phyloP scores from a whole-genome alignment of 2,888 invertebrate genomes.

The Diogma glabrata region DNA sequence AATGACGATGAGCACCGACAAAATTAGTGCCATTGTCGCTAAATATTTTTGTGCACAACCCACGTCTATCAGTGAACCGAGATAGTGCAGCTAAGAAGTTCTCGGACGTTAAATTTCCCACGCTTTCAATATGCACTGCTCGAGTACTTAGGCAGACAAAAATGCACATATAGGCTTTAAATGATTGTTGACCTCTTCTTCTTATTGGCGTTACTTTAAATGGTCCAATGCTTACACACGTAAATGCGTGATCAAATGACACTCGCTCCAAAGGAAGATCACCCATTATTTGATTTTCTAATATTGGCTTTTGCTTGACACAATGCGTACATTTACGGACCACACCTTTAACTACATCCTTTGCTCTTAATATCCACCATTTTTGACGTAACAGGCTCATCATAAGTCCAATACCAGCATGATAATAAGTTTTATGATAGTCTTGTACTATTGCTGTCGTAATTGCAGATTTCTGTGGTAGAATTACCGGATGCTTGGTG shows the following conservation, averaged over 20 bases:
- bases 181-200: background rate
- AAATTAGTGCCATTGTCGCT: too few relatives aligned
- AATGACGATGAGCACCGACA: too few relatives aligned
- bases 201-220: background rate
- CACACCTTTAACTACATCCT: background rate
- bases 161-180: background rate
- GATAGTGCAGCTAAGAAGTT: background rate
- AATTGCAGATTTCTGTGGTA: background rate
- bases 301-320: background rate
- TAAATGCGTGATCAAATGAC: background rate
- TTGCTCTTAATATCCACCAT: background rate
- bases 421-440: background rate
- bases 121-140: background rate
- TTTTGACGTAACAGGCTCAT: background rate
- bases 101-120: background rate
- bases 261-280: background rate
- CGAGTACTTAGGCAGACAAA: background rate
- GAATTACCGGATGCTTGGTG: background rate
- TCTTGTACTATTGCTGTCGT: background rate
- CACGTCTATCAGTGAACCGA: background rate
- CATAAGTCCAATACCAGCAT: background rate
- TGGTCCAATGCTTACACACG: background rate
- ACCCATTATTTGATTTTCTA: background rate
- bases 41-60: too few relatives aligned
- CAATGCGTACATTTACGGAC: background rate